phyloP scores from a whole-genome alignment of 1,140 invertebrate genomes.

The Trichogramma pretiosum region DNA sequence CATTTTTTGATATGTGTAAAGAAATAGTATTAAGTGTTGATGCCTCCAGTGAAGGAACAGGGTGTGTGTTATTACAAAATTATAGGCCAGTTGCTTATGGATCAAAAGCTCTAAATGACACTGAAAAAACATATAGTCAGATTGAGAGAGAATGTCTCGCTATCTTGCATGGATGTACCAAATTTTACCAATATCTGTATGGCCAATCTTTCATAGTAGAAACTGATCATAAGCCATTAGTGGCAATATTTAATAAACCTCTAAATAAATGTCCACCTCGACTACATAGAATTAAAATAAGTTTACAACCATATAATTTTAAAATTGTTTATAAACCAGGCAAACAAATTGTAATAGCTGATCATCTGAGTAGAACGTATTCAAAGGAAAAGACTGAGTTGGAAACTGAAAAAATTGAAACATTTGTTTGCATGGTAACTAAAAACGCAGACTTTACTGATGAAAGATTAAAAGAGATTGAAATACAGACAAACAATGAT shows the following conservation, averaged over 20 bases:
- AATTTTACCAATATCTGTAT: conserved; percentile 32
- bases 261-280: conserved; percentile 31
- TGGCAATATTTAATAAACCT: conserved; percentile 35
- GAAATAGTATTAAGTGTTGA: conserved; percentile 32
- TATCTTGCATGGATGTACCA: conserved; percentile 29
- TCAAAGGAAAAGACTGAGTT: background rate
- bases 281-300: conserved; percentile 37
- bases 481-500: background rate
- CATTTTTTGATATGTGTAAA: conserved; percentile 23
- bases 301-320: conserved; percentile 36
- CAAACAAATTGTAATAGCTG: conserved; percentile 39
- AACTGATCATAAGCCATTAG: conserved; percentile 39
- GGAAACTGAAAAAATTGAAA: conserved; percentile 5
- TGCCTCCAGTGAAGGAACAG: conserved; percentile 33
- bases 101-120: conserved; percentile 22
- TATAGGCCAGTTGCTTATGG: conserved; percentile 32
- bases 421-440: background rate
- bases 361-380: conserved; percentile 36
- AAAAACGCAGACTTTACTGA: background rate
- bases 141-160: conserved; percentile 41
- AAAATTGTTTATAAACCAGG: conserved; percentile 36
- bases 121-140: conserved; percentile 35
- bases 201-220: conserved; percentile 28
- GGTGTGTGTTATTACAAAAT: conserved; percentile 38
- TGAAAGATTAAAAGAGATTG: background rate